Evolutionary conservation across 2,888 invertebrate genomes (phyloP).

Genomic region (Troides helena): DNA sequence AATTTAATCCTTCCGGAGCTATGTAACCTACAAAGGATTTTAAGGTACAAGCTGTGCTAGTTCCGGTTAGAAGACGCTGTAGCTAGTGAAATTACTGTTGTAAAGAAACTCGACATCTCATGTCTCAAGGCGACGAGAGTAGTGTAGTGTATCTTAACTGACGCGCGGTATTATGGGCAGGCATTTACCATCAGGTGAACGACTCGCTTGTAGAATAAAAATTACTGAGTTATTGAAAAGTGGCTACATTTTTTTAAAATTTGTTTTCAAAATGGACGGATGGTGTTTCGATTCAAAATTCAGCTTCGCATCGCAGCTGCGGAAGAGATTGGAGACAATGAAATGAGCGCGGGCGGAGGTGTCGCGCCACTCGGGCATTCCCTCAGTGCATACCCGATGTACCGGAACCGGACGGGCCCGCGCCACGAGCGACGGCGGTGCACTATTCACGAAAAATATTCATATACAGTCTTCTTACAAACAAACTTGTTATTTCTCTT

Average conservation of each 20-base stretch:
- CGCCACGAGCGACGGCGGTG: slow-evolving; percentile 29
- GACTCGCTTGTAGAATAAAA: neutral
- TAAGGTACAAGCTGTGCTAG: too few relatives aligned
- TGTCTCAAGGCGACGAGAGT: too few relatives aligned
- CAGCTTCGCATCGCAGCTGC: slow-evolving; percentile 41
- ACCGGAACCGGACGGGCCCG: slow-evolving; percentile 44
- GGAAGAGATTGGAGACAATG: slow-evolving; percentile 67
- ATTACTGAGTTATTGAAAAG: neutral
- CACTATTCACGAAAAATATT: slow-evolving; percentile 18
- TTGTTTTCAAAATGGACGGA: slow-evolving; percentile 18
- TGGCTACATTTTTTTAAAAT: neutral
- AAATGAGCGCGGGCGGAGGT: slow-evolving; percentile 71
- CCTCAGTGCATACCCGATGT: slow-evolving; percentile 78
- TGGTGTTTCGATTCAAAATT: slow-evolving; percentile 32
- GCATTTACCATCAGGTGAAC: too few relatives aligned
- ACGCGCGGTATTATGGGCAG: too few relatives aligned
- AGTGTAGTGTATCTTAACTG: too few relatives aligned
- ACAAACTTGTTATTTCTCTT: neutral
- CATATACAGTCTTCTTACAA: neutral
- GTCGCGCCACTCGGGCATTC: slow-evolving; percentile 72
- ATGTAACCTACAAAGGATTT: too few relatives aligned
- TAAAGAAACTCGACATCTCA: too few relatives aligned
- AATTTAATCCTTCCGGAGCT: too few relatives aligned
- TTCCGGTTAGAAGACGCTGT: too few relatives aligned
- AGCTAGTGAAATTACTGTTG: too few relatives aligned